phyloP scores from a whole-genome alignment of 2,797 vertebrate species.

The Ctenosaura bakeri region DNA sequence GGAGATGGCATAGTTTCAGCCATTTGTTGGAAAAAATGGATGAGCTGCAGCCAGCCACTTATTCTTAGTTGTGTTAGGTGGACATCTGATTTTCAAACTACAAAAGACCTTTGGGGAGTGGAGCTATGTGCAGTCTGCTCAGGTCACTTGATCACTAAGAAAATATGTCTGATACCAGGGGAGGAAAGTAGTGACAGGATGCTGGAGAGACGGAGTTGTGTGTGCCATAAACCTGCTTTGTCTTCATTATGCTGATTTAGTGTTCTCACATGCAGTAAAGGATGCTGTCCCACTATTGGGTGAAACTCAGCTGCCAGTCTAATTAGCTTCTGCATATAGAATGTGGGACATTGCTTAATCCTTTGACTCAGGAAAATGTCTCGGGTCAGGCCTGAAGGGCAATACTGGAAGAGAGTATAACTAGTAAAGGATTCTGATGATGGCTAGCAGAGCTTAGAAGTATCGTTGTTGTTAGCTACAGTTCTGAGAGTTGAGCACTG shows the following conservation, averaged over 20 bases:
- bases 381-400: no score
- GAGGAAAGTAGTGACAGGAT: not conserved
- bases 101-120: not conserved
- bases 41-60: not conserved
- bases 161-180: slow-evolving; percentile 55
- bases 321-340: not conserved
- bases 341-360: not conserved
- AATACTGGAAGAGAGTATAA: no score
- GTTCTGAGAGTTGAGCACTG: not conserved
- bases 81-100: not conserved
- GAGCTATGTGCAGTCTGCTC: not conserved
- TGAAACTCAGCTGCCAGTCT: not conserved
- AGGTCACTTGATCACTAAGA: slow-evolving; percentile 20
- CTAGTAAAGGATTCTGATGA: no score
- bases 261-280: not conserved
- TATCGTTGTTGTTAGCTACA: no score
- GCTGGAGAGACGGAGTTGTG: not conserved
- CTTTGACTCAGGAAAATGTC: not conserved
- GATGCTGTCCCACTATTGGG: not conserved
- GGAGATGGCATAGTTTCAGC: not conserved
- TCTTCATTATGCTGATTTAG: not conserved
- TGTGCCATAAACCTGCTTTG: not conserved
- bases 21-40: not conserved
- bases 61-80: not conserved
- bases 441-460: no score